Percentiles rank a stretch among this genome's conserved stretches.
Evolutionary conservation across 2,888 invertebrate genomes (phyloP).

Genomic region (Xiphydria camelus): DNA sequence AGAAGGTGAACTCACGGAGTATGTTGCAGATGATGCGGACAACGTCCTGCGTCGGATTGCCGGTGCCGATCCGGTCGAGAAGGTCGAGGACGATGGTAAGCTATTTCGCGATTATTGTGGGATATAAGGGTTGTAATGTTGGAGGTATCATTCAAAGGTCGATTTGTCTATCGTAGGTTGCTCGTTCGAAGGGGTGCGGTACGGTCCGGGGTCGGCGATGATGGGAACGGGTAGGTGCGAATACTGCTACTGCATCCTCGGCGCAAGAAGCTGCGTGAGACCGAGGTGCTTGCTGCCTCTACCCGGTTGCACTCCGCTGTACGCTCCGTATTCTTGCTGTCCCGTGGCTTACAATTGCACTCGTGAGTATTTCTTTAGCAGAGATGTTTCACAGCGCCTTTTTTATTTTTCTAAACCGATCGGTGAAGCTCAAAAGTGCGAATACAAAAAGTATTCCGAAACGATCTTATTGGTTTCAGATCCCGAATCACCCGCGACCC

Average conservation of each 20-base stretch:
- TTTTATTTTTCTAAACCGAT: too few species aligned
- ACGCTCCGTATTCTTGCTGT: constrained; percentile 72
- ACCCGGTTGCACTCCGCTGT: constrained; percentile 70
- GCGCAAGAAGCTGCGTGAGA: constrained; percentile 67
- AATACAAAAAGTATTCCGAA: too few species aligned
- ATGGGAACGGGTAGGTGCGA: constrained; percentile 77
- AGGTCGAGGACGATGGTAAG: constrained; percentile 45
- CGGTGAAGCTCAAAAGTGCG: too few species aligned
- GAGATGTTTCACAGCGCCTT: too few species aligned
- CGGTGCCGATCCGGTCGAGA: constrained; percentile 39
- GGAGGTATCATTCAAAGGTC: constrained; percentile 7
- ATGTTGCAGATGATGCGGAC: constrained; percentile 38
- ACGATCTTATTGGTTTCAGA: constrained; percentile 24
- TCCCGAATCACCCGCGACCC: constrained; percentile 35
- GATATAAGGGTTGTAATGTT: constrained; percentile 11
- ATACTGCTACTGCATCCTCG: constrained; percentile 79
- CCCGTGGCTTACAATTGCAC: constrained; percentile 79
- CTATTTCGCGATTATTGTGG: constrained; percentile 17
- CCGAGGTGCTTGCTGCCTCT: constrained; percentile 79
- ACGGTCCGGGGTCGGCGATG: constrained; percentile 83
- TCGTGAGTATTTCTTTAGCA: constrained; percentile 36
- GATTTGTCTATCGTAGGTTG: constrained; percentile 64
- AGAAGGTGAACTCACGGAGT: constrained; percentile 18
- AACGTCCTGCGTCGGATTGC: constrained; percentile 50
- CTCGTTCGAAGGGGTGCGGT: constrained; percentile 71